Evolutionary conservation across 2,888 invertebrate species (phyloP), one percentile per base, ranked within the genome.

Genomic region (Orchesellides sinensis): DNA sequence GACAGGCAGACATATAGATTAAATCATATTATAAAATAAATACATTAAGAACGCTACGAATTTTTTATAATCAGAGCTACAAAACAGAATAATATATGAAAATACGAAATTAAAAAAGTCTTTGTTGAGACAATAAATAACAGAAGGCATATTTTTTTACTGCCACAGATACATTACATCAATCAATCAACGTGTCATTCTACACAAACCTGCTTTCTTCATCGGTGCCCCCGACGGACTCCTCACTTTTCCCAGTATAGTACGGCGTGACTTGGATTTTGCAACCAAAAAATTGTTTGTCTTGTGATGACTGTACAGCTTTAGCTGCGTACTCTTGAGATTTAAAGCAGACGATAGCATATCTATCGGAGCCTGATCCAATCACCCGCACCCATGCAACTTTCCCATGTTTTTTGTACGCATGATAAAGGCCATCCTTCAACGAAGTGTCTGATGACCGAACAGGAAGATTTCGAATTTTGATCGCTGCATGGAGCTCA

Each of bases 361-460:
- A 97, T 89, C 98, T 93, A 89, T 97, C 97, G 69, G 95, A 94
- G 88, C 95, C 96, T 89, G 96, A 95, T 25, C 98, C 98, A 85
- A 96, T 95, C 84, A 98, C 96, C 90, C 96, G 96, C 82, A 98
- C 97, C 93, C 96, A 96, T 89, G 96, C 96, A 89, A 98, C 98
- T 92, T 98, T 98, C 86, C 98, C 98, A 91, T 98, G 97, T 90
- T 98, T 98, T 92, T 98, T 98, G 93, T 98, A 98, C 92, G 98
- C 98, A 92, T 98, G 98, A 92, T 97, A 98, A 88, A 98, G 93
- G 88, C 98, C 98, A 92, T 98, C 98, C 92, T 98, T 97, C 89
- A 98, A 92, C 89, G 56, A 85, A 89, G 89, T 89, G 90, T 91
- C 91, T 88, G 91, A 91, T 89, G 96, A 97, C 89, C 97, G 70